Base-by-base conservation (phyloP, 2,113 vertebrate genomes). In the Atrichornis clamosus region DNA sequence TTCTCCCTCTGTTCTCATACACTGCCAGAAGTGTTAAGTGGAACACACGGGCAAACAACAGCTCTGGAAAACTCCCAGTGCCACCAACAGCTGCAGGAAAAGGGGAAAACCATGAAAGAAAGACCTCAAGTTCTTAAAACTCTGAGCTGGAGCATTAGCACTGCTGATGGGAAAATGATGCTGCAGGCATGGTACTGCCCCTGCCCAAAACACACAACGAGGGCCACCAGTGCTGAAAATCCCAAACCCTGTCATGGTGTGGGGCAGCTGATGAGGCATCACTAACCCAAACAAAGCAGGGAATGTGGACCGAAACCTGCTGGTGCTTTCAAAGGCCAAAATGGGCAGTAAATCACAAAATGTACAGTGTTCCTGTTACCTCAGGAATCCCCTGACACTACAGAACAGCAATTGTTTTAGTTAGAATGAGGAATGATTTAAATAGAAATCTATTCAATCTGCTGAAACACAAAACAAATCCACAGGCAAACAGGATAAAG, bases 391-490 rank as follows among this genome's bases (percentile, higher is more conserved):
- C 93, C 89, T 87, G 90, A 92, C 73, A 15, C 76, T 52, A 64
- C 60, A 60, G 93, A 93, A 78, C 68, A 63, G 65, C 79, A 44
- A 77, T 91, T 93, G 90, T 93, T 96, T 86, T 81, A 56, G 68
- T 84, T 74, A 50, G 92, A 95, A 91, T 58, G 87, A 87, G 80
- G 42, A n/a, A 62, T 6, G 73, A 89, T 81, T 95, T 89, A 93
- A 93, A 96, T 79, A 90, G 92, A 82, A 93, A 96, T 65, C 90
- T 75, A 49, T 80, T 95, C 88, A 81, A 11, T 68, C 73, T 89
- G 76, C 88, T 89, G 88, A 75, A 75, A 78, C 69, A 53, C 83
- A 60, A 55, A 95, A 53, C 85, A 90, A 93, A 89, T 72, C 85
- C 90, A 62, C 41, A 55, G 68, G 72, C 87, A 86, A 90, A 81